These are phyloP conservation scores for Cladorhizidae sp. DNA, from an alignment of 37 sponge, comb jelly and placozoan genomes.

Conservation along the genomic window DNA sequence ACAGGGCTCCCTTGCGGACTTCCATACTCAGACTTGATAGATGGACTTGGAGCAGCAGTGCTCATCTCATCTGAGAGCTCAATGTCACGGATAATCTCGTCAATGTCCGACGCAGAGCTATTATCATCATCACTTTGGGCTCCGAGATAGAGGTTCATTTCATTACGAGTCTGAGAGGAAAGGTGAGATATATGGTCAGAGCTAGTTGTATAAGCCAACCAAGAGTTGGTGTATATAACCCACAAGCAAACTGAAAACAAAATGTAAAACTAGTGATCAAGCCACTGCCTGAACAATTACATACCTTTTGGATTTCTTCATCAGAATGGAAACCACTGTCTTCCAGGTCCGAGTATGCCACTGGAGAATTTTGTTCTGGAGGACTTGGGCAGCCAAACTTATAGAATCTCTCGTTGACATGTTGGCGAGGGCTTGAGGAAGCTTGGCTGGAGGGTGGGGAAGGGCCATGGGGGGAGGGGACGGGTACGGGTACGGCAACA, in stretches of 20 bases:
- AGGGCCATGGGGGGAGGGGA: too few relatives aligned
- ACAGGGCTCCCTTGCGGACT: neutral
- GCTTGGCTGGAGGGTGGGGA: neutral
- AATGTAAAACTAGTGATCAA: neutral
- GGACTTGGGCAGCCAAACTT: conserved; percentile 68
- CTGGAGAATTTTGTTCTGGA: conserved; percentile 22
- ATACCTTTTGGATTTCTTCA: conserved; percentile 73
- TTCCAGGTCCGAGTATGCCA: conserved; percentile 50
- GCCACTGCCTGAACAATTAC: neutral
- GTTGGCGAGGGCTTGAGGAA: neutral
- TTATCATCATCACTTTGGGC: conserved; percentile 52
- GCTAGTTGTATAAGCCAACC: neutral
- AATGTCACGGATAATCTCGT: conserved; percentile 62
- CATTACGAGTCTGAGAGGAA: conserved; percentile 66
- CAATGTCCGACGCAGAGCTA: conserved; percentile 52
- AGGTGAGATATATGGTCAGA: neutral
- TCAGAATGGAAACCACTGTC: conserved; percentile 71
- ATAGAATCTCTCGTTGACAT: conserved; percentile 45
- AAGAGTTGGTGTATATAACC: too few relatives aligned
- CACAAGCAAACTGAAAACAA: too few relatives aligned
- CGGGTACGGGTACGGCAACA: too few relatives aligned
- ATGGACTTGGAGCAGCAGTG: conserved; percentile 18
- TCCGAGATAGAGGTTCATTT: conserved; percentile 70
- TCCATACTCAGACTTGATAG: conserved; percentile 42
- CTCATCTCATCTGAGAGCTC: conserved; percentile 51